These are phyloP conservation scores for Scolopax rusticola DNA, from an alignment of 2,797 vertebrate genomes.

Conservation along the genomic window DNA sequence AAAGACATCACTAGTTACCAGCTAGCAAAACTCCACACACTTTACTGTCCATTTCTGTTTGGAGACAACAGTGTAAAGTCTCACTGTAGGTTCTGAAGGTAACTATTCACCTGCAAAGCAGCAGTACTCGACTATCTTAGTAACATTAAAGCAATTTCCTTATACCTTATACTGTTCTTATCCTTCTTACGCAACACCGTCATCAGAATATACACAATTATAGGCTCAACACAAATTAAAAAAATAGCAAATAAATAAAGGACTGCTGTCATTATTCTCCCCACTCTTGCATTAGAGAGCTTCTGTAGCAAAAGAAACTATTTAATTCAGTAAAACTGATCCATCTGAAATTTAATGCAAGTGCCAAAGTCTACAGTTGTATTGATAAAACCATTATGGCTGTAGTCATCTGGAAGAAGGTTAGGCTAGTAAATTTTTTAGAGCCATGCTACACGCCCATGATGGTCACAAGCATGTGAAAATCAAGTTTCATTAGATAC, in stretches of 20 bases:
- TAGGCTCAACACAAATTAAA: background rate
- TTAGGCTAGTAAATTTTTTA: conserved; percentile 22
- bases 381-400: background rate
- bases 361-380: background rate
- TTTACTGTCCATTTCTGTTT: background rate
- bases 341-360: conserved; percentile 29
- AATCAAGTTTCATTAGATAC: background rate
- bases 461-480: background rate
- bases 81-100: background rate
- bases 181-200: background rate
- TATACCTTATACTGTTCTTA: background rate
- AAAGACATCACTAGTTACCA: background rate
- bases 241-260: background rate
- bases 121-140: background rate
- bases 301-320: background rate
- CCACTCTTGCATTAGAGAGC: background rate
- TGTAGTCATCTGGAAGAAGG: background rate
- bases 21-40: background rate
- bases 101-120: background rate
- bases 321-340: conserved; percentile 2
- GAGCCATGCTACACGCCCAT: background rate
- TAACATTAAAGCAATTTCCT: background rate
- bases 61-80: background rate
- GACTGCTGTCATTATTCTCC: background rate
- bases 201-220: background rate